Conservation (phyloP, 2,113 vertebrate species). For the Nanger granti region DNA sequence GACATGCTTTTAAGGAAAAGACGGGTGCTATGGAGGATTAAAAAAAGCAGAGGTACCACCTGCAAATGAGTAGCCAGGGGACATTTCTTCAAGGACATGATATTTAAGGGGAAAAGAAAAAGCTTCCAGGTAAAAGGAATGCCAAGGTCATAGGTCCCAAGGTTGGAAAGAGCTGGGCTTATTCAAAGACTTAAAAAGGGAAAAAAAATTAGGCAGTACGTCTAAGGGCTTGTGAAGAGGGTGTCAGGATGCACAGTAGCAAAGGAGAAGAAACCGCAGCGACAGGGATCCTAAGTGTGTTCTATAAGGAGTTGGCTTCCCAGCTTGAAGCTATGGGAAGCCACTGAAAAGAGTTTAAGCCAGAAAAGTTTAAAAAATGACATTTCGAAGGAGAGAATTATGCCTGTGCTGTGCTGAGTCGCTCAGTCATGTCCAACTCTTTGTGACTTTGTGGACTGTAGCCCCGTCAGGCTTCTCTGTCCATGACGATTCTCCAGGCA, state of each 20-base stretch:
- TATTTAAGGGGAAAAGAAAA: neutral
- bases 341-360: neutral
- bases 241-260: accelerated
- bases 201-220: neutral
- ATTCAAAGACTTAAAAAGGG: neutral
- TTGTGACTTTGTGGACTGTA: neutral
- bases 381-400: neutral
- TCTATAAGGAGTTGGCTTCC: accelerated
- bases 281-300: neutral
- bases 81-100: neutral
- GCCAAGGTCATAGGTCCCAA: neutral
- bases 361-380: neutral
- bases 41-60: no score
- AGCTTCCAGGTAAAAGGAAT: neutral
- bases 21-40: accelerated
- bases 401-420: neutral
- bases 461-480: neutral
- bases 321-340: neutral
- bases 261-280: accelerated
- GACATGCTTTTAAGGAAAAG: neutral
- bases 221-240: neutral
- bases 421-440: neutral
- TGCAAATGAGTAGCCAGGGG: neutral
- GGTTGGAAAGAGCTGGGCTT: neutral
- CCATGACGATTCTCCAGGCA: neutral